Evolutionary conservation across 2,888 invertebrate genomes (phyloP).

Genomic region (Drosophila limbata): DNA sequence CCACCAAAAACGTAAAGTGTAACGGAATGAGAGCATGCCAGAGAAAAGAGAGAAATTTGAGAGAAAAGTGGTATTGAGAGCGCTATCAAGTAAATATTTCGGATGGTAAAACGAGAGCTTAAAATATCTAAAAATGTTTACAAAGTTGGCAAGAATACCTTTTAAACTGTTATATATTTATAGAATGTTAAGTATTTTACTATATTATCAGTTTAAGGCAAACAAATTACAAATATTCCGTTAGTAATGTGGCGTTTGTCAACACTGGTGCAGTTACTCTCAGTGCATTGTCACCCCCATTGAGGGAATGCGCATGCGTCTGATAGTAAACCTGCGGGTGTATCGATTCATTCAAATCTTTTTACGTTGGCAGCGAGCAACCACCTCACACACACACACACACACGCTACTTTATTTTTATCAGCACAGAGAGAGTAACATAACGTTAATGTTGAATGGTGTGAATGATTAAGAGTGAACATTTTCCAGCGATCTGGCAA

Average conservation of each 20-base stretch:
- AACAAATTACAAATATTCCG: constrained; percentile 26
- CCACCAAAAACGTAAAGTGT: constrained; percentile 67
- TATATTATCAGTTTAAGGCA: not conserved
- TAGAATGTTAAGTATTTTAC: not conserved
- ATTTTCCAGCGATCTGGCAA: constrained; percentile 54
- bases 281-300: constrained; percentile 11
- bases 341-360: constrained; percentile 75
- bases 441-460: constrained; percentile 22
- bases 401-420: constrained; percentile 32
- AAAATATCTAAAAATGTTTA: not conserved
- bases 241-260: constrained; percentile 40
- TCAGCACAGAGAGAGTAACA: constrained; percentile 27
- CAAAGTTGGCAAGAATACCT: not conserved
- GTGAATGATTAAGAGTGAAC: constrained; percentile 17
- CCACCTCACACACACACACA: constrained; percentile 40
- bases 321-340: constrained; percentile 48
- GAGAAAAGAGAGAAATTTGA: constrained; percentile 5
- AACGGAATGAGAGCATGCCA: constrained; percentile 44
- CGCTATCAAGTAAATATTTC: not conserved
- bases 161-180: not conserved
- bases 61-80: not conserved
- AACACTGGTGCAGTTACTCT: constrained; percentile 55
- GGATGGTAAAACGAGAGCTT: not conserved
- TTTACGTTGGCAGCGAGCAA: constrained; percentile 41
- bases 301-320: constrained; percentile 53